Evolutionary conservation across 2,888 invertebrate species (phyloP).

Genomic region (Phorcus lineatus): DNA sequence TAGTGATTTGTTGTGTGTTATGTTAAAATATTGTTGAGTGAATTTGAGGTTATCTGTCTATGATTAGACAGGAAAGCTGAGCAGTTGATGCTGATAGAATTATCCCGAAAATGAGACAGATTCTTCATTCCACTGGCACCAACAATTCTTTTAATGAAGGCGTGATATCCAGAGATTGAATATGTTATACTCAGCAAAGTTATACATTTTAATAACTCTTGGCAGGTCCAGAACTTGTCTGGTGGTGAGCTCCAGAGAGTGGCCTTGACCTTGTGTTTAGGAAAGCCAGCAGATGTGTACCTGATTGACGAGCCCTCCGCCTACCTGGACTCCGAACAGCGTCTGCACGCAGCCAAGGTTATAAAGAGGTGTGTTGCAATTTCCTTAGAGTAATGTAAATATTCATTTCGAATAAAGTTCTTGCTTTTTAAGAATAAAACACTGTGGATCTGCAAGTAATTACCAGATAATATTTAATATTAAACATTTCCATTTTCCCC

Average conservation of each 20-base stretch:
- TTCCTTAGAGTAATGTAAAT: too few species aligned
- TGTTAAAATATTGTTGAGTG: too few species aligned
- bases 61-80: neutral
- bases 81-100: neutral
- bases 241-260: slow-evolving; percentile 99
- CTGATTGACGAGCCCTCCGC: slow-evolving; percentile 99
- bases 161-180: too few species aligned
- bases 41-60: neutral
- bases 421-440: too few species aligned
- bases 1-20: too few species aligned
- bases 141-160: neutral
- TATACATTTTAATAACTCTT: neutral
- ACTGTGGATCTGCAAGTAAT: too few species aligned
- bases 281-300: slow-evolving; percentile 99
- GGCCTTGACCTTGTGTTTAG: slow-evolving; percentile 95
- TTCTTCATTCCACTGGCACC: neutral
- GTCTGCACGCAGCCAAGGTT: slow-evolving; percentile 99
- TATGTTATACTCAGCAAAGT: too few species aligned
- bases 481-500: too few species aligned
- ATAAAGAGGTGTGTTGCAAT: slow-evolving; percentile 86
- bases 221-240: slow-evolving; percentile 89
- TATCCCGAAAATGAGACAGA: slow-evolving; percentile 2
- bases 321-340: slow-evolving; percentile 99
- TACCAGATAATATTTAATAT: too few species aligned
- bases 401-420: too few species aligned